Base-by-base conservation (phyloP, 2,113 vertebrate genomes). In the Pseudorhombus dupliciocellatus region DNA sequence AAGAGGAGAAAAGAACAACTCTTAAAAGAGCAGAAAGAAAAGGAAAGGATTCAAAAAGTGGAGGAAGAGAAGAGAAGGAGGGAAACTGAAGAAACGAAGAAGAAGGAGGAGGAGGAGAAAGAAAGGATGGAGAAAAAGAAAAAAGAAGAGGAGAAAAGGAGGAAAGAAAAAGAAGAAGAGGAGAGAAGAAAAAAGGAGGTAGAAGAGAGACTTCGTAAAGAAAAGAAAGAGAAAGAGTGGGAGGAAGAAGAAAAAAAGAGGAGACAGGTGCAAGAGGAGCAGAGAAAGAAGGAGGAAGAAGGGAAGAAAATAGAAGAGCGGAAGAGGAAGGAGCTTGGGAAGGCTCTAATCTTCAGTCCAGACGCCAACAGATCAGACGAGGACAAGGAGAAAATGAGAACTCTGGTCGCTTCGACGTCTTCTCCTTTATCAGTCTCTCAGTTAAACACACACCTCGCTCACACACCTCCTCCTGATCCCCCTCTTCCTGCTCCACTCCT, bases 351-450 rank as follows among this genome's bases (percentile, higher is more conserved):
- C 37, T 75, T 73, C 64, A 53, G 26, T 37, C 34, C 66, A 30
- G 81, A 87, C 58, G 67, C 52, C 31, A 91, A 90, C 83, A 84
- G 62, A 50, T 89, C 90, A 26, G 89, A 92, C 9, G 90, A 93
- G 68, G 92, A 91, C 64, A 92, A 91, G 53, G 76, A 85, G 66
- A 88, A 81, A 64, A 87, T 90, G 87, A 89, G 52, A 75, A 68
- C 50, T 7, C 18, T 66, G 44, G 54, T 63, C 52, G 34, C 65
- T 8, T 22, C 74, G 21, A 16, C 30, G 3, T 25, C 51, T 40
- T 24, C 52, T 30, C 57, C 31, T 28, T 55, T 46, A 4, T n/a
- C 55, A 21, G 0, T 46, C 8, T 52, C 60, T 48, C 40, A 44
- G 16, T 18, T 48, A 48, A 48, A 22, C 42, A 12, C 54, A 9